A percentile compares a stretch with the other conserved stretches of the same genome.
phyloP scores from a whole-genome alignment of 2,888 invertebrate genomes.

The Theretra japonica region DNA sequence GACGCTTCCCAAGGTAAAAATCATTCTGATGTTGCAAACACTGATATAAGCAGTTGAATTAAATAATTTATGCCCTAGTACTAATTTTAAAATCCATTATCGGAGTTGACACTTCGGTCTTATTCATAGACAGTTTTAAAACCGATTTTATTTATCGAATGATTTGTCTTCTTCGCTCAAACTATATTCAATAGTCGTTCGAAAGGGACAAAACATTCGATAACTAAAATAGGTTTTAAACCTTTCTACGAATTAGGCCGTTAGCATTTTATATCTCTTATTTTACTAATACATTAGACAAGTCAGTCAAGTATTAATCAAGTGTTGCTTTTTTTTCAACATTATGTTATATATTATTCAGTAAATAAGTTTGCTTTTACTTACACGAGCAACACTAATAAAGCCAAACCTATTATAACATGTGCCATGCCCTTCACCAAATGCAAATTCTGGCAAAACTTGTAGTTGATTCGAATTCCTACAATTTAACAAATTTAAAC shows the following conservation, averaged over 20 bases:
- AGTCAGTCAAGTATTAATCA: neutral
- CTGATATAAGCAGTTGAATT: neutral
- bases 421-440: neutral
- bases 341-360: too few relatives aligned
- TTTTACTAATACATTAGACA: neutral
- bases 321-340: neutral
- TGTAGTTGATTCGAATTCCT: neutral
- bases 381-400: neutral
- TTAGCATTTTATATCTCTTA: neutral
- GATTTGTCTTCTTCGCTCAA: too few relatives aligned
- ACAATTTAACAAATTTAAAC: neutral
- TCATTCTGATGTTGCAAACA: neutral
- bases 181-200: too few relatives aligned
- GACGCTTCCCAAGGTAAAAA: too few relatives aligned
- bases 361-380: neutral
- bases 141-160: too few relatives aligned
- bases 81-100: neutral
- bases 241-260: too few relatives aligned
- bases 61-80: neutral
- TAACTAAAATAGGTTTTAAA: too few relatives aligned
- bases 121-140: too few relatives aligned
- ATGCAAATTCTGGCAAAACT: conserved; percentile 3
- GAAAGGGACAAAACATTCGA: too few relatives aligned
- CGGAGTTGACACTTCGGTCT: neutral
- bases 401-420: neutral